Percentiles rank a stretch among this genome's conserved stretches.
phyloP scores from a whole-genome alignment of 2,888 invertebrate genomes.

The Chalcosyrphus nemorum region DNA sequence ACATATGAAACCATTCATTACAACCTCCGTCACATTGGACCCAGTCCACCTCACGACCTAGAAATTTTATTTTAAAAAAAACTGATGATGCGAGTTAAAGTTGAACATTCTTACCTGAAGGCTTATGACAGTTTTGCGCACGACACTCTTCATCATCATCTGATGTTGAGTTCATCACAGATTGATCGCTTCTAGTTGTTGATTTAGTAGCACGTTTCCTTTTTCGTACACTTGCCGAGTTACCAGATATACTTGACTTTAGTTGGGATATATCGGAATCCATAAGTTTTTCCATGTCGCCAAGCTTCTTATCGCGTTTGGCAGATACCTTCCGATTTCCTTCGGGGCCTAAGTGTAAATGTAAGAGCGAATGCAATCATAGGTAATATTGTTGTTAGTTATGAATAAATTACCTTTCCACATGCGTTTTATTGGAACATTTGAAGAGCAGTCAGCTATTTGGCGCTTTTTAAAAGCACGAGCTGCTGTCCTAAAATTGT shows the following conservation, averaged over 20 bases:
- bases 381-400: neutral
- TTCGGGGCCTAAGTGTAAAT: conserved; percentile 3
- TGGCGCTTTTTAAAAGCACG: conserved; percentile 47
- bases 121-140: conserved; percentile 87
- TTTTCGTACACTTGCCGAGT: conserved; percentile 68
- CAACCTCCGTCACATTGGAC: conserved; percentile 98
- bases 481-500: neutral
- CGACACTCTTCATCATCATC: conserved; percentile 90
- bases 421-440: conserved; percentile 26
- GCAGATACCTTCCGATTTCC: conserved; percentile 33
- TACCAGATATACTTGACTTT: neutral
- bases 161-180: conserved; percentile 77
- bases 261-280: conserved; percentile 12
- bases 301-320: conserved; percentile 42
- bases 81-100: conserved; percentile 13
- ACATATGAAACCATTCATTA: conserved; percentile 98
- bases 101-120: conserved; percentile 82
- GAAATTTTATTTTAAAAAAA: conserved; percentile 1
- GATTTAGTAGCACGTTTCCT: conserved; percentile 77
- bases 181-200: conserved; percentile 31
- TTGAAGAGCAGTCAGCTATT: conserved; percentile 17
- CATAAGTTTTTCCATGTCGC: neutral
- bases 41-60: conserved; percentile 96
- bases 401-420: conserved; percentile 40
- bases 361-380: neutral